phyloP scores from a whole-genome alignment of 2,888 invertebrate species.

The Sminthurinus aureus region DNA sequence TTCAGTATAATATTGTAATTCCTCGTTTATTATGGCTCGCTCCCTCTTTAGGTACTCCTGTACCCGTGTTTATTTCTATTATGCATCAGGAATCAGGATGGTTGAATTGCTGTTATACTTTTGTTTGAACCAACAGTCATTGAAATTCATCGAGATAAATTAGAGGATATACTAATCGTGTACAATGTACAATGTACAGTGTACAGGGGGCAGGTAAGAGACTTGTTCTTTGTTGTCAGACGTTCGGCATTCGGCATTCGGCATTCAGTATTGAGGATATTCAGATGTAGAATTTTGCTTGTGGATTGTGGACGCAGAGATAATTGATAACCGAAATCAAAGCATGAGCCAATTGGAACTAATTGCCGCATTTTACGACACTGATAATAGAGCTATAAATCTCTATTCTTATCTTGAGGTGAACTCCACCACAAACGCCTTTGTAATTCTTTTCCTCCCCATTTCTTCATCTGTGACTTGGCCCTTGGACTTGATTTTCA shows the following conservation, averaged over 20 bases:
- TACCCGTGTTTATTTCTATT: too few relatives aligned
- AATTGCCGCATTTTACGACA: constrained; percentile 42
- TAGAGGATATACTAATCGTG: not conserved
- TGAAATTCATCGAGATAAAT: not conserved
- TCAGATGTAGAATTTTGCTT: not conserved
- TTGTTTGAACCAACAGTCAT: not conserved
- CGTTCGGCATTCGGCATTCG: not conserved
- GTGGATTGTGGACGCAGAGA: constrained; percentile 18
- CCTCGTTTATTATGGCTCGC: too few relatives aligned
- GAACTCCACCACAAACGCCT: not conserved
- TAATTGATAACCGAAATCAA: constrained; percentile 39
- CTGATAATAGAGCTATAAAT: constrained; percentile 42
- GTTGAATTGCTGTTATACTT: too few relatives aligned
- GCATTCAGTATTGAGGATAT: not conserved
- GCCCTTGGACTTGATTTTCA: not conserved
- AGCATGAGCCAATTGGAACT: constrained; percentile 42
- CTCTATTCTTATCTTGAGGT: constrained; percentile 22
- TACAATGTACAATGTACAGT: too few relatives aligned
- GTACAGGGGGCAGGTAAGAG: too few relatives aligned
- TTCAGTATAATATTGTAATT: too few relatives aligned
- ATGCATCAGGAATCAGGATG: too few relatives aligned
- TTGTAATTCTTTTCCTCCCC: not conserved
- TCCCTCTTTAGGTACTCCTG: too few relatives aligned
- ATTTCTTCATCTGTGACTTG: not conserved
- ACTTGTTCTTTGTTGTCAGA: too few relatives aligned